phyloP scores from a whole-genome alignment of 2,888 invertebrate species.

The Drosophila prostipennis region DNA sequence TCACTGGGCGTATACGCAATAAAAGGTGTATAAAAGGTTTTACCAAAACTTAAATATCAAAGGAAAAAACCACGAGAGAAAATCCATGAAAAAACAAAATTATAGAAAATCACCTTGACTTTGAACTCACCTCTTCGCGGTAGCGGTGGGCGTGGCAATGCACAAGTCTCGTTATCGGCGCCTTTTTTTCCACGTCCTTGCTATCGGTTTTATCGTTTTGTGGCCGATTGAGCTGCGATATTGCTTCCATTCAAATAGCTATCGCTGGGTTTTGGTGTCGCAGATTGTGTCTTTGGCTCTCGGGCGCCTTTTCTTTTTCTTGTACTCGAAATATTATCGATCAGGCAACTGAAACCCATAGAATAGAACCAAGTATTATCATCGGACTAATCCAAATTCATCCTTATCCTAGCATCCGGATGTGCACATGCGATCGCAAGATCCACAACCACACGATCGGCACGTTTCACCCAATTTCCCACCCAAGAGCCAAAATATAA shows the following conservation, averaged over 20 bases:
- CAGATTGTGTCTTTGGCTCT: conserved; percentile 3
- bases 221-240: conserved; percentile 56
- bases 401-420: background rate
- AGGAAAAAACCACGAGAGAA: no score
- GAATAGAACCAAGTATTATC: background rate
- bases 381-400: no score
- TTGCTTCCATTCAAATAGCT: conserved; percentile 81
- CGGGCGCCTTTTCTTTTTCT: background rate
- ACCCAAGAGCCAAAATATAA: conserved; percentile 26
- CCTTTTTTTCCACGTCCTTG: conserved; percentile 2
- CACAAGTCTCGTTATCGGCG: conserved; percentile 12
- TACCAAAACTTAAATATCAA: no score
- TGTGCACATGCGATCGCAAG: conserved; percentile 2
- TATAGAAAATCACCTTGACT: background rate
- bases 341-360: conserved; percentile 1
- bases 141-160: conserved; percentile 24
- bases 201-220: conserved; percentile 35
- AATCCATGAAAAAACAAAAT: no score
- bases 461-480: conserved; percentile 35
- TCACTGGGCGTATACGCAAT: no score
- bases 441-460: conserved; percentile 1
- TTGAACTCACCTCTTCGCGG: conserved; percentile 19
- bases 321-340: background rate
- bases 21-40: no score
- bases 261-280: conserved; percentile 30